These are phyloP conservation scores for Agrenia bidenticulata DNA, from an alignment of 2,888 invertebrate genomes.

Conservation along the genomic window DNA sequence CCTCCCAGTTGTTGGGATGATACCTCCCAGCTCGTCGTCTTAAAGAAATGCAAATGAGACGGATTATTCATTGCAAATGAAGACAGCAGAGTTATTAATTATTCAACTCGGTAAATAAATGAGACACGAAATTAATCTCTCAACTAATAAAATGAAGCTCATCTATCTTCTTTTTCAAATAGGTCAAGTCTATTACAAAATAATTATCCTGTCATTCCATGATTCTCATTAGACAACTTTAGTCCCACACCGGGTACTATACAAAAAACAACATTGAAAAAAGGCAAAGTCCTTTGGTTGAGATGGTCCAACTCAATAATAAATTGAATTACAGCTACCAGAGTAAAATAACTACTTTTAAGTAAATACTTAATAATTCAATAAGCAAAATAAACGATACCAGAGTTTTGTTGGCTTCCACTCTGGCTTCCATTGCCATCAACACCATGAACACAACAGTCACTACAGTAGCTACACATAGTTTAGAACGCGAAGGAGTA, in stretches of 20 bases:
- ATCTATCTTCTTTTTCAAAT: background rate
- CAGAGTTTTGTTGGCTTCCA: constrained; percentile 48
- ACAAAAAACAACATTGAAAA: no score
- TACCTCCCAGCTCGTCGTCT: constrained; percentile 27
- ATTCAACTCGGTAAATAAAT: background rate
- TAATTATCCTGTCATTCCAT: background rate
- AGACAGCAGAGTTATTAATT: constrained; percentile 6
- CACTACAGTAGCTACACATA: constrained; percentile 51
- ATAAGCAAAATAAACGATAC: constrained; percentile 27
- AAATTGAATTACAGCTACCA: no score
- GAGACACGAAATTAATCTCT: no score
- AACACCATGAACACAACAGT: constrained; percentile 51
- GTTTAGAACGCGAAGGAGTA: background rate
- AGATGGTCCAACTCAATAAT: no score
- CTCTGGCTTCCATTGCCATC: constrained; percentile 47
- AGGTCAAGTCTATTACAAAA: background rate
- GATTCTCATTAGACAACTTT: no score
- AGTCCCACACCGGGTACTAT: no score
- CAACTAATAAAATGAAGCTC: no score
- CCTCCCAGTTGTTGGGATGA: constrained; percentile 13
- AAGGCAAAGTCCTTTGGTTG: no score
- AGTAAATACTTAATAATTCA: no score
- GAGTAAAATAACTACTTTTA: no score
- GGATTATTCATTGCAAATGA: constrained; percentile 17
- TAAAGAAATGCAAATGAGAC: constrained; percentile 19